Evolutionary conservation across 2,113 vertebrate genomes (phyloP).

Genomic region (Paramormyrops kingsleyae): DNA sequence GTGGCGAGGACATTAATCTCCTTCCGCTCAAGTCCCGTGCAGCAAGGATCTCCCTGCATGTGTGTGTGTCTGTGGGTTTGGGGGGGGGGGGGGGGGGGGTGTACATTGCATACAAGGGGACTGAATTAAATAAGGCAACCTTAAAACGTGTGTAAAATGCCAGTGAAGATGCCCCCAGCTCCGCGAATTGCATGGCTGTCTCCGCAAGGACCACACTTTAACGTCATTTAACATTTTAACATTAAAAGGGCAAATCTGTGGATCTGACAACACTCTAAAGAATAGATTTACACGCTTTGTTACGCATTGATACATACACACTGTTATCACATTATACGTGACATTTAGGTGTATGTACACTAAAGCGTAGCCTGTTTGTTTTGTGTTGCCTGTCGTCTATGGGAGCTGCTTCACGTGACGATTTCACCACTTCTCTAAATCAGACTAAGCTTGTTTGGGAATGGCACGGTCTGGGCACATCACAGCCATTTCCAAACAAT

Average conservation of each 20-base stretch:
- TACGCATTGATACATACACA: neutral
- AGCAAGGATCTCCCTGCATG: neutral
- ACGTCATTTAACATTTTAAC: neutral
- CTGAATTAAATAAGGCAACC: neutral
- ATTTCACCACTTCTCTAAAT: neutral
- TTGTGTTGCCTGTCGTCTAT: neutral
- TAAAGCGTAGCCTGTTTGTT: neutral
- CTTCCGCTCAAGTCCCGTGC: neutral
- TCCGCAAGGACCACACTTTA: neutral
- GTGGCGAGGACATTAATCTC: constrained; percentile 20
- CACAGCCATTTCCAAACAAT: constrained; percentile 28
- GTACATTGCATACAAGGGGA: neutral
- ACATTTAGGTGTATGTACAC: neutral
- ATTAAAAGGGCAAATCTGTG: neutral
- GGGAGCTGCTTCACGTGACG: neutral
- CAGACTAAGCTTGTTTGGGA: neutral
- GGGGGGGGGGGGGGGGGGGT: neutral
- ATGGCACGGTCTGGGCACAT: constrained; percentile 12
- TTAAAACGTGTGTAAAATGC: neutral
- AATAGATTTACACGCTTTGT: neutral
- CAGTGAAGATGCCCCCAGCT: neutral
- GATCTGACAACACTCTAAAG: neutral
- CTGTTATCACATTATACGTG: neutral
- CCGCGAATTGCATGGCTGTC: neutral
- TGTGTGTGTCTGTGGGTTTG: no score